Evolutionary conservation across 2,888 invertebrate species (phyloP), one percentile per base, ranked within the genome.

Genomic region (Apodemia mormo): DNA sequence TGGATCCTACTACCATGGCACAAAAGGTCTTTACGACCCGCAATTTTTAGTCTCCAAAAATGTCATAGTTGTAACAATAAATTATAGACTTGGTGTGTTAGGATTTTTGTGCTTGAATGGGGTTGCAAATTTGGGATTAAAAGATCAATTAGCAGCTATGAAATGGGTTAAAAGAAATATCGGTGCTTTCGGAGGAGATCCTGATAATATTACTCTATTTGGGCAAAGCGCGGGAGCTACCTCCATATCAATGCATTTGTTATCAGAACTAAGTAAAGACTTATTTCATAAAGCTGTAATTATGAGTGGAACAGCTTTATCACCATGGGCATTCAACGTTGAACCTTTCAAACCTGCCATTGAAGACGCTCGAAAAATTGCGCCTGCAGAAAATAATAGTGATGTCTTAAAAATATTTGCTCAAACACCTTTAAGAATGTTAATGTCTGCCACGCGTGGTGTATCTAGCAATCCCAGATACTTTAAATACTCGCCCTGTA

Each of bases 191-290:
- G 90, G 91, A 1, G 93, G 93, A 56, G 92, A 92, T 72, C 90
- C 90, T 0, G 89, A 91, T 12, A 92, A 92, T 70, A 90, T 93
- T 2, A 92, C 90, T 0, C 72, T 93, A 58, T 86, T 85, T 33
- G 93, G 93, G 0, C 91, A 93, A 56, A 93, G 92, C 58, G 91
- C 93, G 0, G 93, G 93, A 0, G 88, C 87, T 0, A 82, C 85
- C n/a, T 79, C 89, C 0, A 85, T 87, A 0, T 84, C 86, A 0
- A 86, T 91, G 86, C 92, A 90, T 70, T 76, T 92, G 37, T 76
- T 92, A 0, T 87, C 92, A 0, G 82, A 82, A 68, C 74, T 75
- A 7, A 91, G 91, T 71, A 76, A 75, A 73, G 89, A 88, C 65
- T 72, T 93, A 52, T 93, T 91, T 70, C 92, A 93, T 73, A 92